phyloP scores from a whole-genome alignment of 2,797 vertebrate species.

The Intellagama lesueurii region DNA sequence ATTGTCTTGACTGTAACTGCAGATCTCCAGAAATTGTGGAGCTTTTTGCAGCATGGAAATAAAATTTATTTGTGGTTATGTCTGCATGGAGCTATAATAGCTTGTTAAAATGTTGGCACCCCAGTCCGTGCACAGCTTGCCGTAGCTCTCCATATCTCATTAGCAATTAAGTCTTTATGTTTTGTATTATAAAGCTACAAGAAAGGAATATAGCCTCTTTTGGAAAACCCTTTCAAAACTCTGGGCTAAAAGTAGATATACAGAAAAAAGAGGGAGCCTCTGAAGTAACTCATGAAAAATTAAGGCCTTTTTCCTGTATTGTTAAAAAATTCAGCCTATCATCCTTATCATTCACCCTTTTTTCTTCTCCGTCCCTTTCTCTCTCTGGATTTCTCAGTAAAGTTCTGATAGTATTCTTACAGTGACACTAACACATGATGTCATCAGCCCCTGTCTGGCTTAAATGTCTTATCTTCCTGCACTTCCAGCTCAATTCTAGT shows the following conservation, averaged over 20 bases:
- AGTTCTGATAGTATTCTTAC: neutral
- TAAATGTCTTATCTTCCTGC: neutral
- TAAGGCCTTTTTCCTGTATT: neutral
- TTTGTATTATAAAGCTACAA: neutral
- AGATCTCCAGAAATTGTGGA: no score
- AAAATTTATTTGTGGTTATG: no score
- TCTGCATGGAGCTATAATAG: neutral
- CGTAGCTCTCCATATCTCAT: neutral
- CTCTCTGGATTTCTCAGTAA: neutral
- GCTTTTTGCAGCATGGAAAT: no score
- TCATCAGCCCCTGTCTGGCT: neutral
- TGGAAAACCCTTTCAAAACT: neutral
- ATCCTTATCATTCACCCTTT: neutral
- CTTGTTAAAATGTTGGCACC: neutral
- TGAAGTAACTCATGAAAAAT: neutral
- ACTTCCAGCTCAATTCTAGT: neutral
- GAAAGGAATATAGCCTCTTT: neutral
- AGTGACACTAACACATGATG: neutral
- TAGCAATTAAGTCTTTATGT: neutral
- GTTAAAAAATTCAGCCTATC: neutral
- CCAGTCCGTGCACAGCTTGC: neutral
- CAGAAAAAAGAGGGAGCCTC: neutral
- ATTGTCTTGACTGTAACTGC: no score
- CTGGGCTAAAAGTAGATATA: neutral
- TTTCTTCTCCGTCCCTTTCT: neutral